Percentiles rank a stretch among this genome's conserved stretches.
These are phyloP conservation scores for Ischnus inquisitorius DNA, from an alignment of 2,888 invertebrate genomes.

Conservation along the genomic window DNA sequence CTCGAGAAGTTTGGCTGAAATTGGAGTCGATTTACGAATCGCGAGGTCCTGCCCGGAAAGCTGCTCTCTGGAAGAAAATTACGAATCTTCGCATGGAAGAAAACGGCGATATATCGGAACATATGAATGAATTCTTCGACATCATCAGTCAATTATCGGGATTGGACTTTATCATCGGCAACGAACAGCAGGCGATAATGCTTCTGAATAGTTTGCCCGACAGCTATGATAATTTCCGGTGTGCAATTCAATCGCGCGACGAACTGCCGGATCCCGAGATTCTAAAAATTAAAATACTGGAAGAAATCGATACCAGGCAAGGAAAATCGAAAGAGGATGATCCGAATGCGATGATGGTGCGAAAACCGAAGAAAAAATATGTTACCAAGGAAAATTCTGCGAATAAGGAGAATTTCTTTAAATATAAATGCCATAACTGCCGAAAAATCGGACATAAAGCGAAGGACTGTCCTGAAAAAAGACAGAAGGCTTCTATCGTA, in stretches of 20 bases:
- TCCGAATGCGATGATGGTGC: constrained; percentile 54
- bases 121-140: constrained; percentile 79
- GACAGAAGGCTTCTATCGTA: constrained; percentile 19
- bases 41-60: constrained; percentile 82
- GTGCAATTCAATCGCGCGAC: constrained; percentile 68
- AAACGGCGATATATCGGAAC: constrained; percentile 77
- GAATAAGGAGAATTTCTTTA: constrained; percentile 1
- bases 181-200: constrained; percentile 78
- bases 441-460: constrained; percentile 43
- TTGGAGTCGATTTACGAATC: constrained; percentile 80
- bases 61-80: constrained; percentile 81
- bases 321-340: constrained; percentile 1
- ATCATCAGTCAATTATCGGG: constrained; percentile 78
- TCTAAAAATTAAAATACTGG: constrained; percentile 67
- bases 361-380: constrained; percentile 35
- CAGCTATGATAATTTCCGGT: constrained; percentile 57
- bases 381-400: neutral
- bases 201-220: constrained; percentile 60
- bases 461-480: constrained; percentile 19
- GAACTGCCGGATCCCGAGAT: constrained; percentile 65
- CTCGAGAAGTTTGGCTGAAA: constrained; percentile 80
- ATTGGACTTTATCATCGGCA: constrained; percentile 76
- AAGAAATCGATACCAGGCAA: constrained; percentile 64
- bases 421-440: constrained; percentile 37
- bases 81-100: constrained; percentile 78